A percentile compares a stretch with the other conserved stretches of the same genome.
Evolutionary conservation across 2,888 invertebrate genomes (phyloP).

Genomic region (Bugula neritina): DNA sequence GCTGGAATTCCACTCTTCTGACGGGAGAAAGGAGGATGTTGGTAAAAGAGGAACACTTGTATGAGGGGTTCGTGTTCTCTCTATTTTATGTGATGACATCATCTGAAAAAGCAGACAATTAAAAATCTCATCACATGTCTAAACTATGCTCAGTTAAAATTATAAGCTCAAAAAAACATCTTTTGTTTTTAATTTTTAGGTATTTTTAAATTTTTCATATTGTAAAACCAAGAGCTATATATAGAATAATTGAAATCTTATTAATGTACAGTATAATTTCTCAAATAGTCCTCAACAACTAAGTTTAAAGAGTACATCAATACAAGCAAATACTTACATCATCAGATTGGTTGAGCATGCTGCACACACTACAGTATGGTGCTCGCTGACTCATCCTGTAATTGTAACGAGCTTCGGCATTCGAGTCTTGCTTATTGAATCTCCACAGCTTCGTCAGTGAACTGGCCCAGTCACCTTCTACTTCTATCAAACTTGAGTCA

Average conservation of each 20-base stretch:
- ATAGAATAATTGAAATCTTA: too few relatives aligned
- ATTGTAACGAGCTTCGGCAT: conserved; percentile 57
- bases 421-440: conserved; percentile 51
- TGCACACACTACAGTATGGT: conserved; percentile 62
- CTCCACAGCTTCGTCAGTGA: conserved; percentile 53
- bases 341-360: conserved; percentile 51
- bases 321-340: conserved; percentile 3
- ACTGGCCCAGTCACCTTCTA: conserved; percentile 42
- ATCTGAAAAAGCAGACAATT: too few relatives aligned
- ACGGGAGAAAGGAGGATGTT: background rate
- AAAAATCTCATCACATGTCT: too few relatives aligned
- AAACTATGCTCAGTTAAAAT: too few relatives aligned
- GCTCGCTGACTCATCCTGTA: conserved; percentile 55
- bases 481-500: background rate
- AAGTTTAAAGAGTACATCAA: too few relatives aligned
- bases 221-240: too few relatives aligned
- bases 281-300: too few relatives aligned
- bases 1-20: background rate
- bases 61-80: conserved; percentile 7
- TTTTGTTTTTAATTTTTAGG: too few relatives aligned
- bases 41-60: background rate
- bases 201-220: too few relatives aligned
- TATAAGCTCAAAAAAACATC: too few relatives aligned
- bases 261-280: too few relatives aligned
- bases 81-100: background rate